These are phyloP conservation scores for Esox niger DNA, from an alignment of 2,113 vertebrate species.

Conservation along the genomic window DNA sequence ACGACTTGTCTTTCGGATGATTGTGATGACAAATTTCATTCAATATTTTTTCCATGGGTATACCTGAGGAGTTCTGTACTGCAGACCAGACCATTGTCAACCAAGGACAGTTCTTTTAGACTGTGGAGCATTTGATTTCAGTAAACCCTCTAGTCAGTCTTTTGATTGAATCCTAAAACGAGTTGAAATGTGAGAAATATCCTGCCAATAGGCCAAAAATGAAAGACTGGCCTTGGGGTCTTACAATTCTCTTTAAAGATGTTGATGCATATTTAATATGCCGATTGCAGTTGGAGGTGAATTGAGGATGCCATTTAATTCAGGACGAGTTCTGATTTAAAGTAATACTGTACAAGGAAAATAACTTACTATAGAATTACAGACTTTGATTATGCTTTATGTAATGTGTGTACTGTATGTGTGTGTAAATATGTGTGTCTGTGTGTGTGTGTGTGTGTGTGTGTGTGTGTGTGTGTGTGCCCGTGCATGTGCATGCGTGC, in stretches of 20 bases:
- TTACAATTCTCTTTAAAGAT: constrained; percentile 53
- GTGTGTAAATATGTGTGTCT: background rate
- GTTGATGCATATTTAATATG: too few species aligned
- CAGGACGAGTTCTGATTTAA: too few species aligned
- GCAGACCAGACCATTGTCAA: constrained; percentile 29
- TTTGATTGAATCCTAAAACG: constrained; percentile 68
- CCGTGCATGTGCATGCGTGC: background rate
- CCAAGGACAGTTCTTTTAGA: constrained; percentile 59
- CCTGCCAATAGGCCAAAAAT: constrained; percentile 50
- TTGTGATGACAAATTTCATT: constrained; percentile 54
- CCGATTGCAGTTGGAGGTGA: too few species aligned
- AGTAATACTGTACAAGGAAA: too few species aligned
- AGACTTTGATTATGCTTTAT: too few species aligned
- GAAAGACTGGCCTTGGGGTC: constrained; percentile 62
- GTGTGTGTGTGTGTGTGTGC: too few species aligned
- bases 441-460: too few species aligned
- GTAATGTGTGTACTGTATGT: too few species aligned
- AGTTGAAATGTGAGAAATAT: constrained; percentile 66
- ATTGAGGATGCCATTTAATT: too few species aligned
- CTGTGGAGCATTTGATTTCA: constrained; percentile 55
- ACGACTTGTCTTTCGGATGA: too few species aligned
- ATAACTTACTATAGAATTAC: too few species aligned
- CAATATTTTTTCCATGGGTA: too few species aligned
- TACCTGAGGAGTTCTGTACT: constrained; percentile 29
- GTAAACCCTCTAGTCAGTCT: constrained; percentile 59